Evolutionary conservation across 2,888 invertebrate genomes (phyloP).

Genomic region (Trissolcus japonicus): DNA sequence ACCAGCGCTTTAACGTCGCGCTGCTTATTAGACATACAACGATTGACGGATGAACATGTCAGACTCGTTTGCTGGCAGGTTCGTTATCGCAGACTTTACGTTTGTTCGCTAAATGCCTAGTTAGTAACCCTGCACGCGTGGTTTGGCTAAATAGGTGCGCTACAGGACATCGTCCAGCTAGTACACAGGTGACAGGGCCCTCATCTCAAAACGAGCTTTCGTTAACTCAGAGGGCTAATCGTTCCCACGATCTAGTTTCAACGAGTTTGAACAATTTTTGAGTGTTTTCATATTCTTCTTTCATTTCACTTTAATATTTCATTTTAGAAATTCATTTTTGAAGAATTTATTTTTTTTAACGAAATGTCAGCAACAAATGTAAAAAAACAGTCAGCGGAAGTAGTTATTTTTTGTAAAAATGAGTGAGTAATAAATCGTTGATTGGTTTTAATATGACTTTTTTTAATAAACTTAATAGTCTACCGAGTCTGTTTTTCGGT

Average conservation of each 20-base stretch:
- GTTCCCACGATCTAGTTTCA: conserved; percentile 63
- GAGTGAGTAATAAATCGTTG: too few species aligned
- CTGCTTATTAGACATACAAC: conserved; percentile 38
- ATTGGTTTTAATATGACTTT: too few species aligned
- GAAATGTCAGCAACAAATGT: too few species aligned
- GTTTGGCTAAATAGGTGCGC: conserved; percentile 56
- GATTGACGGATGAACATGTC: conserved; percentile 58
- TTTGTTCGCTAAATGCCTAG: conserved; percentile 63
- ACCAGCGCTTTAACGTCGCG: conserved; percentile 3
- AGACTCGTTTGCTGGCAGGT: conserved; percentile 66
- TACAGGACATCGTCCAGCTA: conserved; percentile 63
- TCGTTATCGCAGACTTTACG: conserved; percentile 69
- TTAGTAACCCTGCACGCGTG: conserved; percentile 34
- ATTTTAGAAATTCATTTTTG: too few species aligned
- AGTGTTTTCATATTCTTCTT: too few species aligned
- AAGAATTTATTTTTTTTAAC: too few species aligned
- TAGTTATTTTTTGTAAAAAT: too few species aligned
- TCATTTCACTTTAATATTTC: too few species aligned
- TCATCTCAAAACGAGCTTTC: conserved; percentile 66
- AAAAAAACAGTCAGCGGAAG: too few species aligned
- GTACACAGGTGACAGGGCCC: conserved; percentile 64
- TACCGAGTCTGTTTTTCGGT: too few species aligned
- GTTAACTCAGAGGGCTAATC: conserved; percentile 67
- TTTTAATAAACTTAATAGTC: too few species aligned
- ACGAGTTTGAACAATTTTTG: conserved; percentile 5